Evolutionary conservation across 2,888 invertebrate species (phyloP).

Genomic region (Brassicogethes aeneus): DNA sequence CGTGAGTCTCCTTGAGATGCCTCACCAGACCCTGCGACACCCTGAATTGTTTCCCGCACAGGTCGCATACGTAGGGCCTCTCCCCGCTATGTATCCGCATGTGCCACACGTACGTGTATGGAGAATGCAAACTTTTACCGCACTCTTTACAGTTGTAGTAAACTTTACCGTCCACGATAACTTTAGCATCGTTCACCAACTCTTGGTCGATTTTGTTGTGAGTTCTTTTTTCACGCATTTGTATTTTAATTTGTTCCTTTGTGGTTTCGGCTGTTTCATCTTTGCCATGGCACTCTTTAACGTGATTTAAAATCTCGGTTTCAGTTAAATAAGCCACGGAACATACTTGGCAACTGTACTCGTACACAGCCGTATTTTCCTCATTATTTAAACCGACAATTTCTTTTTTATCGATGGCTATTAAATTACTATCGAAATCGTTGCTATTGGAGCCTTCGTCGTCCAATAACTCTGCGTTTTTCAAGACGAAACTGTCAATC

Average conservation of each 20-base stretch:
- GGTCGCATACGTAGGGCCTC: conserved; percentile 55
- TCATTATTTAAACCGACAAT: background rate
- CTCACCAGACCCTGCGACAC: conserved; percentile 55
- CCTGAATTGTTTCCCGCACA: conserved; percentile 58
- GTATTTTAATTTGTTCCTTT: conserved; percentile 6
- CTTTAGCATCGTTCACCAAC: conserved; percentile 36
- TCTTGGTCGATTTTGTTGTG: conserved; percentile 38
- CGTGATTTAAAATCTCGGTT: conserved; percentile 27
- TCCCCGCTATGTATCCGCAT: conserved; percentile 57
- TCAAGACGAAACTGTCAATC: background rate
- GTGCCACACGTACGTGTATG: conserved; percentile 55
- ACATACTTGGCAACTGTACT: conserved; percentile 29
- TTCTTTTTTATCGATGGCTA: background rate
- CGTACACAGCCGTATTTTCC: conserved; percentile 5
- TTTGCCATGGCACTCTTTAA: conserved; percentile 26
- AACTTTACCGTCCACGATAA: conserved; percentile 44
- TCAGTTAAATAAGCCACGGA: conserved; percentile 25
- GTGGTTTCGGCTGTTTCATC: conserved; percentile 7
- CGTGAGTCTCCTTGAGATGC: conserved; percentile 55
- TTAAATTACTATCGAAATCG: background rate
- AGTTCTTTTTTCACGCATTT: conserved; percentile 18
- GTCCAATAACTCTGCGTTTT: background rate
- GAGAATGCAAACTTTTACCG: conserved; percentile 50
- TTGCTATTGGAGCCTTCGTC: background rate
- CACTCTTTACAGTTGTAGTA: conserved; percentile 51